Base-by-base conservation (phyloP, 2,888 invertebrate species). In the Dysmachus trigonus region DNA sequence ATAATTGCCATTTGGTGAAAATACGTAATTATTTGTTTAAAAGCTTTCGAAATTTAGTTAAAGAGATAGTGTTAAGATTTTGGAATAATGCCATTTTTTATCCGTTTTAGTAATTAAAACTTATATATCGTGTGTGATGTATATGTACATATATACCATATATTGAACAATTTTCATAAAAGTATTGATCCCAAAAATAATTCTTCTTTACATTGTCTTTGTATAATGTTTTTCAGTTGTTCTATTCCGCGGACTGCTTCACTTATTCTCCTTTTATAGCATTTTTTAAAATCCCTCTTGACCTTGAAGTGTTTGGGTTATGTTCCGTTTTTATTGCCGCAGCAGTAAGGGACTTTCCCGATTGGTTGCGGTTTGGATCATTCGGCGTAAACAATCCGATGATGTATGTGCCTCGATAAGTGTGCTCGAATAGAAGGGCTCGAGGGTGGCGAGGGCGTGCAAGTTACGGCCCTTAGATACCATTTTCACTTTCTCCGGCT, bases 401-500 rank as follows among this genome's bases (percentile, higher is more conserved):
- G 35, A 35, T 7, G 22, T 76, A 76, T 76, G 76, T 76, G 38
- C 35, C 33, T n/a, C 38, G 33, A 38, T 41, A 18, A 38, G 33
- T 76, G 76, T 38, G 76, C 62, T 62, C 22, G 27, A 62, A 22
- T 6, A 18, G n/a, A 27, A 22, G 27, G 62, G 2, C 22, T 18
- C 18, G 62, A 27, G 27, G 62, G 62, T 62, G 8, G 62, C 27
- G 27, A 13, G 27, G 62, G 27, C 27, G 62, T 62, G 62, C 62
- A 62, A 27, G 62, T 62, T 62, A 62, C 62, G 22, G 38, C 13
- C 22, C 76, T 38, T 10, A 76, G 38, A 33, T 35, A 31, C 76
- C 76, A 76, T 76, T 35, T 76, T 76, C 76, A 76, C 76, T 35
- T 76, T 76, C 76, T 76, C 33, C 22, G 13, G 76, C 35, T 33